Conservation (phyloP, 23 tunicate species). For the Styela clava region DNA sequence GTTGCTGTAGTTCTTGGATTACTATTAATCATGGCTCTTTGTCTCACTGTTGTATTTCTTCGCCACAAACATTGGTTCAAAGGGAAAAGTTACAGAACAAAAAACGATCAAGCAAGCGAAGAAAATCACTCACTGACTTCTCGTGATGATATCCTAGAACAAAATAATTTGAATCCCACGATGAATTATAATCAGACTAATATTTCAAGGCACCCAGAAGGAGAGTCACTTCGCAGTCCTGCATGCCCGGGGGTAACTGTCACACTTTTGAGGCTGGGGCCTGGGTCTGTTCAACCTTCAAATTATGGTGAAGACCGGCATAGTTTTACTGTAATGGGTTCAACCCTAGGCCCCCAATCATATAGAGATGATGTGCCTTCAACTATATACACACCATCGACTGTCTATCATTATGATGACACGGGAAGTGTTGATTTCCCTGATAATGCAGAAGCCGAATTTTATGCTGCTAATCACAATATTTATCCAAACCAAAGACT, state of each 20-base stretch:
- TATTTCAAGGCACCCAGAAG: background rate
- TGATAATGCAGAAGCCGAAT: background rate
- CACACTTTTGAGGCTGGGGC: background rate
- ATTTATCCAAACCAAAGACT: background rate
- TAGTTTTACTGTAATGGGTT: background rate
- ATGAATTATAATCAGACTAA: background rate
- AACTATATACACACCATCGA: slow-evolving; percentile 19
- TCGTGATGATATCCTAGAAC: background rate
- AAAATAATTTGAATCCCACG: background rate
- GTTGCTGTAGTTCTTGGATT: background rate
- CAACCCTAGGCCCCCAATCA: slow-evolving; percentile 8
- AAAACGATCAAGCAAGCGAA: background rate
- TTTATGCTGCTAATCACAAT: background rate
- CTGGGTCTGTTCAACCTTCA: background rate
- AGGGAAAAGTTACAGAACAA: slow-evolving; percentile 6
- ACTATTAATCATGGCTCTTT: background rate
- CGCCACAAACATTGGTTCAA: background rate
- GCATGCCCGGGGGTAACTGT: slow-evolving; percentile 34
- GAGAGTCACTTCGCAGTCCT: slow-evolving; percentile 7
- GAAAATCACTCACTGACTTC: background rate
- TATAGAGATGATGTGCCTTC: slow-evolving; percentile 5
- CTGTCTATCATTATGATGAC: slow-evolving; percentile 20
- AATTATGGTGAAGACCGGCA: background rate
- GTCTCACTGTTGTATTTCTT: background rate
- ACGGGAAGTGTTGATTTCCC: background rate